A percentile compares a stretch with the other conserved stretches of the same genome.
Evolutionary conservation across 2,113 vertebrate species (phyloP).

Genomic region (Mola mola): DNA sequence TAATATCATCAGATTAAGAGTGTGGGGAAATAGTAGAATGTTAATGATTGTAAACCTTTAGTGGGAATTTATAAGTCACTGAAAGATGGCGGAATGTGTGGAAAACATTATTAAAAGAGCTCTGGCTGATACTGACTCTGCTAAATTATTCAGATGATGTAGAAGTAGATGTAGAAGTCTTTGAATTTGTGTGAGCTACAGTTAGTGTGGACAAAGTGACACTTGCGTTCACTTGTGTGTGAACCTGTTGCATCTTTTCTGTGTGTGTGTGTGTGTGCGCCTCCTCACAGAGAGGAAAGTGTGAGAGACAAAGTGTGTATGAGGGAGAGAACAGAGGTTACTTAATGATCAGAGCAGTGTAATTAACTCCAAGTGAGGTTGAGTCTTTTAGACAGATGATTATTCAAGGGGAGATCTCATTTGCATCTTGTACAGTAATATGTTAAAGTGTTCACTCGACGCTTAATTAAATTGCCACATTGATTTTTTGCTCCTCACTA

Average conservation of each 20-base stretch:
- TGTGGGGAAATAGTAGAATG: too few species aligned
- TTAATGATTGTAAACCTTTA: too few species aligned
- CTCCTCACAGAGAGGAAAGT: conserved; percentile 12
- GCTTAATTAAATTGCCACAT: conserved; percentile 71
- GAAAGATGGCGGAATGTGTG: too few species aligned
- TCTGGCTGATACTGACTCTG: conserved; percentile 14
- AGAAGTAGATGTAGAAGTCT: conserved; percentile 15
- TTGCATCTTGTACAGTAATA: conserved; percentile 77
- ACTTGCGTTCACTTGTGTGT: conserved; percentile 1
- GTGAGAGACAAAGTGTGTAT: conserved; percentile 2
- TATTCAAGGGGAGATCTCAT: conserved; percentile 74
- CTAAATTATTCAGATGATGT: conserved; percentile 12
- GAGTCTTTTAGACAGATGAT: conserved; percentile 75
- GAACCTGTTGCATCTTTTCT: conserved; percentile 18
- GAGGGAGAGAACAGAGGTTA: conserved; percentile 59
- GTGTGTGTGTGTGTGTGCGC: conserved; percentile 10
- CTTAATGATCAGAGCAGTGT: conserved; percentile 72
- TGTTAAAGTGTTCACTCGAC: conserved; percentile 72
- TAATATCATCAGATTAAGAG: too few species aligned
- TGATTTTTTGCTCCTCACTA: conserved; percentile 47
- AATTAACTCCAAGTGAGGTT: conserved; percentile 76
- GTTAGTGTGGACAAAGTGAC: conserved; percentile 28
- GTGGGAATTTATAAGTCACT: too few species aligned
- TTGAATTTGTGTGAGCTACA: conserved; percentile 9
- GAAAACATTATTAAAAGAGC: too few species aligned